A percentile compares a stretch with the other conserved stretches of the same genome.
These are phyloP conservation scores for Pelodytes ibericus DNA, from an alignment of 2,797 vertebrate species.

Conservation along the genomic window DNA sequence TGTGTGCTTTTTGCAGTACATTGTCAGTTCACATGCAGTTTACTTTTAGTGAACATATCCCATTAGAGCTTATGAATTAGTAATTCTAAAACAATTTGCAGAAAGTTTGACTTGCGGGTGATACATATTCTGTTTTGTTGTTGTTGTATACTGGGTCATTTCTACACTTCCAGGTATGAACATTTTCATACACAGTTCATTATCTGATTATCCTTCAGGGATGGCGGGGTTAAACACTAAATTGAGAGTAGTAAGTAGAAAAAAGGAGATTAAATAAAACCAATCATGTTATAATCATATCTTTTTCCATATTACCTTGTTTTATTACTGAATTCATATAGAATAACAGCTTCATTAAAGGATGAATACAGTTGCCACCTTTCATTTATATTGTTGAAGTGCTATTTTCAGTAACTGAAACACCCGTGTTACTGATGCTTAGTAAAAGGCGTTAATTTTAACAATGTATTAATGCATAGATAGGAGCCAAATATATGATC, in stretches of 20 bases:
- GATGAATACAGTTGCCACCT: constrained; percentile 6
- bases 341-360: constrained; percentile 1
- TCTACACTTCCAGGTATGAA: not conserved
- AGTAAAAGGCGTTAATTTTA: no score
- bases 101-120: no score
- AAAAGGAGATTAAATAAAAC: not conserved
- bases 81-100: no score
- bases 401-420: constrained; percentile 9
- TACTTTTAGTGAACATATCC: no score
- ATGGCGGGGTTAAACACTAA: not conserved
- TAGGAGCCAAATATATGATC: no score
- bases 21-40: no score
- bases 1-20: no score
- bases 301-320: constrained; percentile 21
- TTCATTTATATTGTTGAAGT: constrained; percentile 19
- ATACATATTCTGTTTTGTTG: no score
- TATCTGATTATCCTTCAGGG: not conserved
- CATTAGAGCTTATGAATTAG: no score
- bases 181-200: constrained; percentile 6
- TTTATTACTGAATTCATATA: constrained; percentile 17
- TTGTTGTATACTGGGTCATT: no score
- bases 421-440: no score
- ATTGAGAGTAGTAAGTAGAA: not conserved
- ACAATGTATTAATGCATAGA: no score
- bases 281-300: constrained; percentile 3